Percentiles rank a stretch among this genome's conserved stretches.
Evolutionary conservation across 1,140 invertebrate species (phyloP).

Genomic region (Nixonia krombeini): DNA sequence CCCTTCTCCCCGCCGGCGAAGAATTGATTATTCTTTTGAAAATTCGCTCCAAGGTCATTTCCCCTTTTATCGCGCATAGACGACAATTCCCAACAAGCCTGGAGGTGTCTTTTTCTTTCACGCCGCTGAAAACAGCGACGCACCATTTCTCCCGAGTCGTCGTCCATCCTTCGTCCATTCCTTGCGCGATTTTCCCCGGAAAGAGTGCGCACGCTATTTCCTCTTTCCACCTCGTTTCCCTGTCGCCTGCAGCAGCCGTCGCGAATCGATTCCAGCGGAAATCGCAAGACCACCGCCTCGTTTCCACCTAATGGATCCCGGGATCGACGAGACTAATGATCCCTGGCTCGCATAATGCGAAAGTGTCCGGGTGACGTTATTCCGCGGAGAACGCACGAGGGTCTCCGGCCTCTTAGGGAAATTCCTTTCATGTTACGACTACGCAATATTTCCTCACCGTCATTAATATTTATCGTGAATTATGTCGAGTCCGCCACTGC

Average conservation of each 20-base stretch:
- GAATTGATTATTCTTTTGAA: slow-evolving; percentile 4
- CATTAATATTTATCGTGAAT: slow-evolving; percentile 11
- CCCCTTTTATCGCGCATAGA: neutral
- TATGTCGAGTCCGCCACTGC: no score
- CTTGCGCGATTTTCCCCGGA: slow-evolving; percentile 16
- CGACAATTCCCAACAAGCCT: neutral
- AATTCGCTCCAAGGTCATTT: slow-evolving; percentile 7
- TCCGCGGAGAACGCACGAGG: slow-evolving; percentile 8
- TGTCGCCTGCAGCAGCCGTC: slow-evolving; percentile 31
- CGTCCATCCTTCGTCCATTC: slow-evolving; percentile 18
- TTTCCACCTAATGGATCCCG: slow-evolving; percentile 51
- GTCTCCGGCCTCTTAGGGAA: slow-evolving; percentile 8
- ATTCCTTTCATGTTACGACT: slow-evolving; percentile 1
- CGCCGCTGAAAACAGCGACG: slow-evolving; percentile 13
- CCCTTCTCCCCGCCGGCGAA: no score
- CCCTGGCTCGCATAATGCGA: slow-evolving; percentile 38
- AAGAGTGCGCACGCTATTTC: slow-evolving; percentile 33
- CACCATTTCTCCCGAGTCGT: slow-evolving; percentile 33
- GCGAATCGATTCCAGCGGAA: slow-evolving; percentile 40
- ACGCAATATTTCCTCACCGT: neutral
- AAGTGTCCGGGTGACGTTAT: slow-evolving; percentile 28
- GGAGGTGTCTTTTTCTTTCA: slow-evolving; percentile 15
- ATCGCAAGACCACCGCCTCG: slow-evolving; percentile 39
- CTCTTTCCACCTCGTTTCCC: slow-evolving; percentile 37
- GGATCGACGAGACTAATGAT: slow-evolving; percentile 52